Evolutionary conservation across 1,140 invertebrate species (phyloP), one percentile per base, ranked within the genome.

Genomic region (Drosophila lini): DNA sequence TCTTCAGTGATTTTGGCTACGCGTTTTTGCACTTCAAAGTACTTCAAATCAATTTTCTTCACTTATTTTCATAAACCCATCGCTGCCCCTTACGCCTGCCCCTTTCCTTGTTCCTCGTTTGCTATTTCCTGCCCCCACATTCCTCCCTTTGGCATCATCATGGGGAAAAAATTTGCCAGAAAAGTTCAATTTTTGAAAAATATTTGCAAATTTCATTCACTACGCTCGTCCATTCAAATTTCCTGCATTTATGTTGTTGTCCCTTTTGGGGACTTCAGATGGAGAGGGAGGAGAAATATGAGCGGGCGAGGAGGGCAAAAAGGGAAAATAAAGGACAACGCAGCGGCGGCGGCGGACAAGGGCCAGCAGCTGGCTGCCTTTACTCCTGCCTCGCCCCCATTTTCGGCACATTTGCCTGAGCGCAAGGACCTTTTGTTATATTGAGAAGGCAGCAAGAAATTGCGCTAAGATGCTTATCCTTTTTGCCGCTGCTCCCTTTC

Each of bases 381-480:
- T 67, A 36, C 41, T 28, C 22, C 41, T 48, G 28, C 40, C 44
- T 34, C 45, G 36, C 32, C 38, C 56, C 47, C 57, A 80, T 80
- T 88, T 88, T 88, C 74, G 84, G 84, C 84, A 89, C 77, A 86
- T 88, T 86, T 80, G 79, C 75, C 83, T 84, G 62, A 58, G 80
- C 79, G 79, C 83, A 88, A 85, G 89, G 89, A 91, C 84, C 89
- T 91, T 91, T 91, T 91, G 90, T 91, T 91, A 91, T 91, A 83
- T 82, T 89, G 86, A 90, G 80, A 91, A 90, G 80, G 85, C 74
- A 81, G 85, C 73, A 82, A 85, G 84, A 85, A 91, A 89, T 85
- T 89, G 83, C 74, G 79, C 90, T 90, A 91, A 90, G 90, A 91
- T 90, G 77, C 83, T 91, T 91, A 91, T 91, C 90, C 90, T 91